Conservation (phyloP, 2,113 vertebrate species). For the Pontoporia blainvillei region DNA sequence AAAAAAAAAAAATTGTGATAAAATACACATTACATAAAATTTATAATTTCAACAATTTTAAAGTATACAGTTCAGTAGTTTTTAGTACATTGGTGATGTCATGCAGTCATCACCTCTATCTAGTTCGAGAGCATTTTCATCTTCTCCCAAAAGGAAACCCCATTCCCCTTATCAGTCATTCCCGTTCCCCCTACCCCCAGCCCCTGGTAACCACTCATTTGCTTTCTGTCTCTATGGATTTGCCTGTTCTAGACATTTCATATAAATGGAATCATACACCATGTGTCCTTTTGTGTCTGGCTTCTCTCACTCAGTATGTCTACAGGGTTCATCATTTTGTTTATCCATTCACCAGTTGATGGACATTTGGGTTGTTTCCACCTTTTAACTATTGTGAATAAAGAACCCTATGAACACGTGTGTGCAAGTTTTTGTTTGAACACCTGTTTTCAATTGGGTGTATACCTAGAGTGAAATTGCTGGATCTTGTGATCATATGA, state of each 20-base stretch:
- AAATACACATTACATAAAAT: background rate
- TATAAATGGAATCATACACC: background rate
- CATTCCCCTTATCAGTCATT: background rate
- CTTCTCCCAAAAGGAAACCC: background rate
- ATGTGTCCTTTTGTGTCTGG: background rate
- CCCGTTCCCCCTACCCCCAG: background rate
- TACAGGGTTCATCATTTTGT: background rate
- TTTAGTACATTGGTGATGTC: background rate
- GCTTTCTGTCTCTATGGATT: background rate
- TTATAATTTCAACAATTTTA: background rate
- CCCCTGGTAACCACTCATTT: background rate
- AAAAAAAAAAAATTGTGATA: background rate
- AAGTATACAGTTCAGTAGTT: background rate
- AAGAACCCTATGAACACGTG: background rate
- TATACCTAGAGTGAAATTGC: background rate
- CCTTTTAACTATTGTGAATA: background rate
- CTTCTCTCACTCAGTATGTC: background rate
- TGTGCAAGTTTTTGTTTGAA: background rate
- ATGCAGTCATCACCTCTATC: background rate
- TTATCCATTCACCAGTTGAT: background rate
- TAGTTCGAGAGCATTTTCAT: background rate
- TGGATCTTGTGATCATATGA: background rate
- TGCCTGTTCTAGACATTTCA: background rate
- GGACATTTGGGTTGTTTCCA: background rate
- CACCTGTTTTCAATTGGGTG: background rate